These are phyloP conservation scores for Dryoscopus gambensis DNA, from an alignment of 2,113 vertebrate genomes.

Conservation along the genomic window DNA sequence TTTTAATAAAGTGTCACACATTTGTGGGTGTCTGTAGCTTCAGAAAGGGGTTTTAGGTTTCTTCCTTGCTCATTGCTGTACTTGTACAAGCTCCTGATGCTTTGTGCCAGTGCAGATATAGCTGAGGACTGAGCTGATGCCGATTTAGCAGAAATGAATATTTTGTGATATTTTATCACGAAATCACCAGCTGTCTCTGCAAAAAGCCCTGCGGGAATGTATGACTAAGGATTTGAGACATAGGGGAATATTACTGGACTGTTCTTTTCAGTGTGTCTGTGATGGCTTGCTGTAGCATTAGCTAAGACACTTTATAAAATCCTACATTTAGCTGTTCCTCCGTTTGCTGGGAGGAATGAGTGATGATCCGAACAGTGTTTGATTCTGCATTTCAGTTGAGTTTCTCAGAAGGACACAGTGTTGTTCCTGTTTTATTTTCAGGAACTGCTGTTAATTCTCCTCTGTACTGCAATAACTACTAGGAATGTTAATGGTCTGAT, in stretches of 20 bases:
- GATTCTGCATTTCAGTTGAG: not conserved
- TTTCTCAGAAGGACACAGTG: not conserved
- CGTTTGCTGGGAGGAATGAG: not conserved
- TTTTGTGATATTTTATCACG: not conserved
- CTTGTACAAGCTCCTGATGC: not conserved
- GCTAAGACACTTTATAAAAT: not conserved
- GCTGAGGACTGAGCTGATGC: not conserved
- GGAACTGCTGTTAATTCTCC: not conserved
- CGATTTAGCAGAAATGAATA: not conserved
- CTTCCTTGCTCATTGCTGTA: not conserved
- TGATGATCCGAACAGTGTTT: not conserved
- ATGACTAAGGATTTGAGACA: not conserved
- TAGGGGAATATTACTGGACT: not conserved
- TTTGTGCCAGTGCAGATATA: not conserved
- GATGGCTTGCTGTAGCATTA: not conserved
- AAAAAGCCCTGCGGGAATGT: not conserved
- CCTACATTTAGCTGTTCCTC: not conserved
- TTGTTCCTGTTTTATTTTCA: not conserved
- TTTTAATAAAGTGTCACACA: not conserved
- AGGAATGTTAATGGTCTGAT: not conserved
- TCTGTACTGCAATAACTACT: not conserved
- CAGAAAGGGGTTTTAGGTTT: not conserved
- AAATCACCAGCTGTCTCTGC: not conserved
- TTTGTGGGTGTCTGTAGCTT: not conserved
- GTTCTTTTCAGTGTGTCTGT: not conserved